Evolutionary conservation across 2,113 vertebrate genomes (phyloP), one percentile per base, ranked within the genome.

Genomic region (Illadopsis cleaveri): DNA sequence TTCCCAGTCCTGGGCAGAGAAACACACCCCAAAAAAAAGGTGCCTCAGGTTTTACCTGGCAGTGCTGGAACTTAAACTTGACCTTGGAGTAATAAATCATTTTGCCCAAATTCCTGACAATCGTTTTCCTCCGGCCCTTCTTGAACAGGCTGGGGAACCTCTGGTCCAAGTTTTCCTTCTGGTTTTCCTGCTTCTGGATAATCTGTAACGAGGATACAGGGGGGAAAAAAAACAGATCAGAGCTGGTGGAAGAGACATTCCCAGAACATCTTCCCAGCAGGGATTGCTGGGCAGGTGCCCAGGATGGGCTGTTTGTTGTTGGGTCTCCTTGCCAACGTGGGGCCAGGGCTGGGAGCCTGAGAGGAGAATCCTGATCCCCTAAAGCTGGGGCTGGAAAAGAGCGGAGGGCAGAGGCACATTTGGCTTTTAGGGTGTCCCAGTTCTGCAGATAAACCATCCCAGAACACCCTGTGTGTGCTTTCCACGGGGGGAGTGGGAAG

Each of bases 21-120:
- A 60, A 82, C 1, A 19, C 76, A 80, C 5, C 51, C 45, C 20
- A 10, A 47, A 48, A 56, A 7, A 16, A 9, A 56, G 51, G 42
- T 8, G 38, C 25, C 20, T 1, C 68, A 30, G 48, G 95, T 97
- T 82, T 82, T 58, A 99, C 99, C 99, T 99, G 98, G 97, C 98
- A 99, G 96, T 99, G 98, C 80, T 99, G 97, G 96, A 99, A 99
- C 17, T 98, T 98, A 37, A 99, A 99, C 89, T 98, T 99, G 64
- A 99, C 99, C 97, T 99, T 99, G 97, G 99, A 99, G 86, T 99
- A 99, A 97, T 99, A 98, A 94, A 99, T 98, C 44, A 99, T 98
- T 47, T 98, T 98, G 47, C 99, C 99, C 35, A 99, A 98, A 58
- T 99, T 99, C 96, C 99, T 98, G 82, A 99, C 99, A 0, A 97